phyloP scores from a whole-genome alignment of 2,113 vertebrate species.

The Beaufortia kweichowensis region DNA sequence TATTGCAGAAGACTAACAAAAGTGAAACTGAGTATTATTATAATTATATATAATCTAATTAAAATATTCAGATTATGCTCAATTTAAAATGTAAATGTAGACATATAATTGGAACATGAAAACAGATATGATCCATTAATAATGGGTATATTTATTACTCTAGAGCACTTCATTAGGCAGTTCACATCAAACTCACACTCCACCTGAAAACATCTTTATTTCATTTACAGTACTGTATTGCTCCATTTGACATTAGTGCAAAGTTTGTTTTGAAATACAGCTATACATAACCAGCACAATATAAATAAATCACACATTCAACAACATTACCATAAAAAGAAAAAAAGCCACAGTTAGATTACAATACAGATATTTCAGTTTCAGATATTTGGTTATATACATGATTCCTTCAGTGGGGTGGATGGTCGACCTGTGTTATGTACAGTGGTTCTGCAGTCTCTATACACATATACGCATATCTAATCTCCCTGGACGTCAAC shows the following conservation, averaged over 20 bases:
- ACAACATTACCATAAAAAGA: constrained; percentile 54
- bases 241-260: constrained; percentile 84
- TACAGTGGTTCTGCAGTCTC: not conserved
- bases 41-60: no score
- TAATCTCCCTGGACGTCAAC: constrained; percentile 40
- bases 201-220: constrained; percentile 76
- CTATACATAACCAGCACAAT: constrained; percentile 66
- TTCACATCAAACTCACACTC: constrained; percentile 34
- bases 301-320: constrained; percentile 75
- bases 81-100: no score
- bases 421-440: constrained; percentile 51
- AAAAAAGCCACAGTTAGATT: constrained; percentile 62
- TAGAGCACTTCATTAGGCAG: not conserved
- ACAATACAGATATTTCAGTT: constrained; percentile 71
- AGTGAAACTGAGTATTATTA: no score
- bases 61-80: no score
- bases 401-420: constrained; percentile 60
- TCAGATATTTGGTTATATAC: constrained; percentile 54
- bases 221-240: constrained; percentile 76
- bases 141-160: constrained; percentile 32
- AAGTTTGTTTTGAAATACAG: constrained; percentile 75
- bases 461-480: constrained; percentile 49
- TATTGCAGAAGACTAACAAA: no score
- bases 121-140: constrained; percentile 2
- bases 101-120: no score